Base-by-base conservation (phyloP, 37 sponge, comb jelly and placozoan species). In the Halisarca cf. caerulea region DNA sequence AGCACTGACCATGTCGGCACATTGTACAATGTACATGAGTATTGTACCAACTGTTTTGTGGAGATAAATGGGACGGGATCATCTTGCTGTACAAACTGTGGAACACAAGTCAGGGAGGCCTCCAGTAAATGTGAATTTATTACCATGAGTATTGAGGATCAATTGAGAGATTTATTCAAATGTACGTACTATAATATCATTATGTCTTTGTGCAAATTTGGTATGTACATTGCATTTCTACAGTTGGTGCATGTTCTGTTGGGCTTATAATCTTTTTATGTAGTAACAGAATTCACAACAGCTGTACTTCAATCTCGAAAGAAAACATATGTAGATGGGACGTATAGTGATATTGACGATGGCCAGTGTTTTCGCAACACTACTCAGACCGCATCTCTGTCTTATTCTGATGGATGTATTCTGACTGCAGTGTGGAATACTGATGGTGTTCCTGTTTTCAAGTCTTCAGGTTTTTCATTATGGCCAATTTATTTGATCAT, bases 401-500 rank as follows among this genome's bases (percentile, higher is more conserved):
- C 39, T 82, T 82, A n/a, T 40, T 34, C 61, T n/a, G 43, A 80
- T 59, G 23, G 23, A 27, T 40, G 43, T 44, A 75, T 75, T 39
- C 24, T 80, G 32, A 80, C 87, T 53, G 32, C 82, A 18, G 37
- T 47, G 11, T 47, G 82, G 20, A 88, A 88, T 61, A 83, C 84
- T 66, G 89, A 88, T 88, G 84, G 89, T 59, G 58, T 88, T 41
- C 51, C 51, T 6, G 11, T 47, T 47, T 87, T 87, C 47, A 80
- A 44, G 24, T 88, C 83, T 0, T 88, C 88, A 59, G 62, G 18
- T 9, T 80, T 54, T 71, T 70, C 82, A 42, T 82, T 88, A 27
- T 88, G 89, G 89, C 89, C 84, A 78, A n/a, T 88, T 27, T 83
- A 64, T 34, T 41, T 88, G 61, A 25, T 79, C 28, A 75, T 88